Base-by-base conservation (phyloP, 2,113 vertebrate species). In the Lampris megalopsis region DNA sequence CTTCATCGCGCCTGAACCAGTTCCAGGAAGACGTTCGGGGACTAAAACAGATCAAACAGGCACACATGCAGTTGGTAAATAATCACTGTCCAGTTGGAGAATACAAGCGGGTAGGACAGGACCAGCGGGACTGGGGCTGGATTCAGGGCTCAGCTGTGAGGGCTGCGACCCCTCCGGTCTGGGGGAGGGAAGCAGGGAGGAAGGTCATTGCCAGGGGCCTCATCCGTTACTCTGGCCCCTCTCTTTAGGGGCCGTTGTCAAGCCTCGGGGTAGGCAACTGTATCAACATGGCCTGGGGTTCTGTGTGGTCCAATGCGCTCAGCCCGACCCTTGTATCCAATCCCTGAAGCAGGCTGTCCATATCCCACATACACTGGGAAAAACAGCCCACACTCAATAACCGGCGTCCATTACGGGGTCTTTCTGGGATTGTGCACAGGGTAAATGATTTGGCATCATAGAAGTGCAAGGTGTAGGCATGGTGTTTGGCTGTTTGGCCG, bases 221-320 rank as follows among this genome's bases (percentile, higher is more conserved):
- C 48, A 57, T 81, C 84, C 88, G 47, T 73, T 62, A 79, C 76
- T 75, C 45, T 13, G 86, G 79, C 73, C 81, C 79, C 77, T 91
- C 85, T 92, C 89, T 77, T 90, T 77, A 62, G 91, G 88, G 86
- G 81, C 88, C 92, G 86, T 91, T 90, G 81, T 91, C 83, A 8
- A 79, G 91, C 90, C 89, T 86, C 79, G 2, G 88, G 89, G 74
- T 69, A 92, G 88, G 80, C 90, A 94, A 92, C 92, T 92, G 90
- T 90, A 85, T 91, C 91, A 93, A 93, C 91, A 93, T 57, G 2
- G 48, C 73, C 63, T 68, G 64, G 68, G 73, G 76, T 76, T 81
- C 52, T 63, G 56, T 54, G 85, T 62, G 81, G 86, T 83, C 87
- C 65, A 24, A 24, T 24, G 24, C 49, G 41, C 89, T 75, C 79